Conservation (phyloP, 1,140 invertebrate species). For the Marisa cornuarietis region DNA sequence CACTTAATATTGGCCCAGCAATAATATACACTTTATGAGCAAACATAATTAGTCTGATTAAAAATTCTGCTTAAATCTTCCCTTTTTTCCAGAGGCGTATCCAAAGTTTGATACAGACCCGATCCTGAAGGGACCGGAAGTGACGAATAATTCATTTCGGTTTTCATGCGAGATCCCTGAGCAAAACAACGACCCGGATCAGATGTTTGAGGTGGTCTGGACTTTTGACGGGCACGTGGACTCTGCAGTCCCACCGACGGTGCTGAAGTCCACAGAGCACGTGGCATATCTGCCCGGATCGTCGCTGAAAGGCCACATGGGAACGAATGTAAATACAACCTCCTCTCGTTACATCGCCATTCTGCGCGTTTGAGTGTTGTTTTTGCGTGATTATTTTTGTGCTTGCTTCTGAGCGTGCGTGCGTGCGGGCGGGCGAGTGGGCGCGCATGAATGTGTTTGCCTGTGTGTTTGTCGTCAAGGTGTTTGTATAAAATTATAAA, state of each 20-base stretch:
- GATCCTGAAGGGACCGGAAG: constrained; percentile 18
- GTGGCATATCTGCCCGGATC: constrained; percentile 26
- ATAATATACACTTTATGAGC: too few species aligned
- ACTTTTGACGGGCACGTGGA: constrained; percentile 29
- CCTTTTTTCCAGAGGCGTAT: constrained; percentile 24
- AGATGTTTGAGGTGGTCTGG: constrained; percentile 36
- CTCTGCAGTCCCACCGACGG: constrained; percentile 5
- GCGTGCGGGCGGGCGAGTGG: too few species aligned
- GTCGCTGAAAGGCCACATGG: constrained; percentile 25
- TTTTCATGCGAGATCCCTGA: constrained; percentile 36
- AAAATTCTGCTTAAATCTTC: background rate
- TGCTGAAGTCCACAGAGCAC: constrained; percentile 24
- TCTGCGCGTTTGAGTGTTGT: too few species aligned
- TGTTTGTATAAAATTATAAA: too few species aligned
- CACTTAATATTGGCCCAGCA: too few species aligned
- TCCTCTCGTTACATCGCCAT: too few species aligned
- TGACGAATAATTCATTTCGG: constrained; percentile 18
- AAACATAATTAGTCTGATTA: too few species aligned
- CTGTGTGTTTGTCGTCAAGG: too few species aligned
- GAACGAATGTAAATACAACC: background rate
- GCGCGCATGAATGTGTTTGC: too few species aligned
- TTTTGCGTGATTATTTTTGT: too few species aligned
- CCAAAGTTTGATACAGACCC: constrained; percentile 29
- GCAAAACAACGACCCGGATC: constrained; percentile 26
- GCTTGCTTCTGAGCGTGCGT: too few species aligned